Percentiles rank a stretch among this genome's conserved stretches.
Conservation (phyloP, 2,797 vertebrate genomes). For the Tauraco hartlaubi region DNA sequence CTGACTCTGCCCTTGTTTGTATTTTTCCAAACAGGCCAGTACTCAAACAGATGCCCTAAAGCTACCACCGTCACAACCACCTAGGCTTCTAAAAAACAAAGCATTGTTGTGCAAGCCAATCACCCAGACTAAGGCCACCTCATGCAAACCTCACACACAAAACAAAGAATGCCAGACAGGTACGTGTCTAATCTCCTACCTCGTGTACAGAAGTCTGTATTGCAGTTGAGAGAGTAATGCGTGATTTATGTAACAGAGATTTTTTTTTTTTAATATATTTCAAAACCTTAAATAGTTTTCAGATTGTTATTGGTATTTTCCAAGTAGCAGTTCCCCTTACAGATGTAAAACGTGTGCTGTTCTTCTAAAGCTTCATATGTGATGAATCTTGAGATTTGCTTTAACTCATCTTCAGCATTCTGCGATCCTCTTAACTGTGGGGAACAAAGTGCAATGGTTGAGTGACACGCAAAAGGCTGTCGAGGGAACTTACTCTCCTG, state of each 20-base stretch:
- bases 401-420: background rate
- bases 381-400: background rate
- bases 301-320: background rate
- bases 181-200: slow-evolving; percentile 53
- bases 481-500: background rate
- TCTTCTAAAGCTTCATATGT: background rate
- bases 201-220: background rate
- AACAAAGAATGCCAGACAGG: slow-evolving; percentile 92
- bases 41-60: slow-evolving; percentile 89
- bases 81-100: slow-evolving; percentile 95
- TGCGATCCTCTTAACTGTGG: background rate
- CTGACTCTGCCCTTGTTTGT: background rate
- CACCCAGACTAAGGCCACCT: slow-evolving; percentile 94
- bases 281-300: background rate
- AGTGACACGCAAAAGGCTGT: background rate
- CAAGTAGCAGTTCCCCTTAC: background rate
- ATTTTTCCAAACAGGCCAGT: slow-evolving; percentile 82
- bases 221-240: background rate
- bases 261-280: background rate
- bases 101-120: slow-evolving; percentile 94
- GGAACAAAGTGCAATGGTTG: background rate
- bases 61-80: slow-evolving; percentile 79
- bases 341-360: background rate
- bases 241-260: background rate
- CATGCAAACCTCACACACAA: slow-evolving; percentile 91